Conservation (phyloP, 2,113 vertebrate species). For the Takifugu flavidus region DNA sequence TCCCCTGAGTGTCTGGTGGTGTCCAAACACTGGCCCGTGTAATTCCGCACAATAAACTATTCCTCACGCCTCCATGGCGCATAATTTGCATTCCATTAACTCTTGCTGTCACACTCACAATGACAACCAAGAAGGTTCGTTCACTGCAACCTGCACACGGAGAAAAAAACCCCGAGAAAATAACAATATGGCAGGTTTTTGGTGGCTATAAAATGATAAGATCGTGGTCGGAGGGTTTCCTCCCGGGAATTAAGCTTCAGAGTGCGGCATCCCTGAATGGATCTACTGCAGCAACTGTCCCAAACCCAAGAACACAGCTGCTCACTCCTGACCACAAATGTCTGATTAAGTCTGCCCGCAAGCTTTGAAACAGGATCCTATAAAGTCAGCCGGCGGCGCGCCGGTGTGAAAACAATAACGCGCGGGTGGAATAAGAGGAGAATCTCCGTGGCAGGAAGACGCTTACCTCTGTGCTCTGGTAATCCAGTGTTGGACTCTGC, state of each 20-base stretch:
- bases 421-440: not conserved
- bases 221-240: not conserved
- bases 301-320: constrained; percentile 17
- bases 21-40: constrained; percentile 5
- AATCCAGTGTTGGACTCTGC: constrained; percentile 67
- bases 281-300: constrained; percentile 62
- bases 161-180: not conserved
- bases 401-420: too few species aligned
- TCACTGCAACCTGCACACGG: not conserved
- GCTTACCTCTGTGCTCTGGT: constrained; percentile 62
- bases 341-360: too few species aligned
- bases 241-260: constrained; percentile 14
- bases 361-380: too few species aligned
- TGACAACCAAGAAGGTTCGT: constrained; percentile 4
- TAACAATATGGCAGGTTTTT: not conserved
- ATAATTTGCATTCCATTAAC: constrained; percentile 49
- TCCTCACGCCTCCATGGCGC: constrained; percentile 43
- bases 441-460: not conserved
- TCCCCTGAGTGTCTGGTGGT: too few species aligned
- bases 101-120: constrained; percentile 44
- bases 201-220: not conserved
- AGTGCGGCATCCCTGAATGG: constrained; percentile 45
- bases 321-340: too few species aligned
- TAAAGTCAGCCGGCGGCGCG: too few species aligned
- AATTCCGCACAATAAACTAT: constrained; percentile 16